A percentile compares a stretch with the other conserved stretches of the same genome.
Evolutionary conservation across 2,888 invertebrate genomes (phyloP).

Genomic region (Cephus spinipes): DNA sequence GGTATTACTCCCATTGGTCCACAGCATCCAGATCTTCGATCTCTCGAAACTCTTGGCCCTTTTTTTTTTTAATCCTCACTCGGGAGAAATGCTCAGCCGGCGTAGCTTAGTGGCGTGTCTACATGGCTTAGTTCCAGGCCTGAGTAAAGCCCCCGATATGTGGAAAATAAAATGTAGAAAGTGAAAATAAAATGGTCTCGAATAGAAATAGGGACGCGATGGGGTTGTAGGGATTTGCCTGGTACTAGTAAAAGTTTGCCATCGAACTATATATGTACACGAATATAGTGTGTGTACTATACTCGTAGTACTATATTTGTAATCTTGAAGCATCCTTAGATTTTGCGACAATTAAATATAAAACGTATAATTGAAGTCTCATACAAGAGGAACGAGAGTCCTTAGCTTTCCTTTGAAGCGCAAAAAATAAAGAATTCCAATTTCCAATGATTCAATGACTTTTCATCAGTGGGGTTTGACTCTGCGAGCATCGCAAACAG

Average conservation of each 20-base stretch:
- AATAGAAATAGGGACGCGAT: slow-evolving; percentile 22
- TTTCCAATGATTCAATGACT: background rate
- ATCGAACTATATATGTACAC: background rate
- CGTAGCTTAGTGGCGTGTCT: slow-evolving; percentile 47
- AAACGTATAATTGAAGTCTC: background rate
- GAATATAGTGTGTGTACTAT: background rate
- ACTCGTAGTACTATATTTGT: slow-evolving; percentile 8
- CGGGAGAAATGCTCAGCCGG: background rate
- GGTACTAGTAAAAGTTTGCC: slow-evolving; percentile 36
- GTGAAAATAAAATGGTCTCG: slow-evolving; percentile 58
- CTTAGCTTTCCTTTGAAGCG: background rate
- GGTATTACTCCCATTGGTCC: background rate
- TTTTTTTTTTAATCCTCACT: background rate
- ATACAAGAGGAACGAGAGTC: background rate
- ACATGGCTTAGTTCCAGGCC: slow-evolving; percentile 42
- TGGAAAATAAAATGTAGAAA: slow-evolving; percentile 54
- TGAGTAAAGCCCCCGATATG: slow-evolving; percentile 29
- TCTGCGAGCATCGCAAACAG: background rate
- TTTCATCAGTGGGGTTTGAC: background rate
- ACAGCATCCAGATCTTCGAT: background rate
- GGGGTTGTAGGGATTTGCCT: slow-evolving; percentile 39
- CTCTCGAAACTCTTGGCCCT: background rate
- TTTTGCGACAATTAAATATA: background rate
- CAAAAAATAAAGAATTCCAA: background rate
- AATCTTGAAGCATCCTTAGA: background rate